Percentiles rank a stretch among this genome's conserved stretches.
Evolutionary conservation across 2,888 invertebrate species (phyloP).

Genomic region (Sphaeridia pumilis): DNA sequence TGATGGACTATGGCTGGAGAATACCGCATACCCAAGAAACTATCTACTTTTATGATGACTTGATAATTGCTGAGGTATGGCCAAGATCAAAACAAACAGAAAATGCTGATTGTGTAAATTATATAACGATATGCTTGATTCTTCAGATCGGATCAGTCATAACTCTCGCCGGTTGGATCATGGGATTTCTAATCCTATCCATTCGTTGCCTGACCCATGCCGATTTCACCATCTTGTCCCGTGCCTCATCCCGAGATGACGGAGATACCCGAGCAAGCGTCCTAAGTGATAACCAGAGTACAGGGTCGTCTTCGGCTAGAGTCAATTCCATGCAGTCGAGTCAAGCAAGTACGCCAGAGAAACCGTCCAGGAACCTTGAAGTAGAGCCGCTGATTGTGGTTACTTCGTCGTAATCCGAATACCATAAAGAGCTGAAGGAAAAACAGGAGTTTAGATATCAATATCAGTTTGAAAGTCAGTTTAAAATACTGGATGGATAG

Average conservation of each 20-base stretch:
- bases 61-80: slow-evolving; percentile 31
- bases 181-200: slow-evolving; percentile 29
- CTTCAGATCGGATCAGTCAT: slow-evolving; percentile 31
- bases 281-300: slow-evolving; percentile 10
- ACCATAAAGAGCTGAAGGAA: neutral
- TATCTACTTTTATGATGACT: slow-evolving; percentile 30
- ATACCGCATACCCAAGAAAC: slow-evolving; percentile 26
- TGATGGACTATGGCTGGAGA: slow-evolving; percentile 28
- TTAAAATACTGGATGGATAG: too few species aligned
- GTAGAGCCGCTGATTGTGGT: slow-evolving; percentile 14
- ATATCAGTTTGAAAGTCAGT: too few species aligned
- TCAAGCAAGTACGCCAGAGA: slow-evolving; percentile 17
- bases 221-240: slow-evolving; percentile 23
- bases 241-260: neutral
- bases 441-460: neutral
- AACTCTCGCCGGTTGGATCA: slow-evolving; percentile 29
- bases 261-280: neutral
- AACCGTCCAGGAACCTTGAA: slow-evolving; percentile 9
- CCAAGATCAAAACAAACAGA: neutral
- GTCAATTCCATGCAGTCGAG: slow-evolving; percentile 1
- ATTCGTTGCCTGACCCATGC: slow-evolving; percentile 33
- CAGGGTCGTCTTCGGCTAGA: neutral
- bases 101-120: neutral
- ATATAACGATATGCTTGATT: neutral
- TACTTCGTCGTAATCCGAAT: neutral